Percentiles rank a stretch among this genome's conserved stretches.
phyloP scores from a whole-genome alignment of 2,797 vertebrate species.

The Gouania willdenowi region DNA sequence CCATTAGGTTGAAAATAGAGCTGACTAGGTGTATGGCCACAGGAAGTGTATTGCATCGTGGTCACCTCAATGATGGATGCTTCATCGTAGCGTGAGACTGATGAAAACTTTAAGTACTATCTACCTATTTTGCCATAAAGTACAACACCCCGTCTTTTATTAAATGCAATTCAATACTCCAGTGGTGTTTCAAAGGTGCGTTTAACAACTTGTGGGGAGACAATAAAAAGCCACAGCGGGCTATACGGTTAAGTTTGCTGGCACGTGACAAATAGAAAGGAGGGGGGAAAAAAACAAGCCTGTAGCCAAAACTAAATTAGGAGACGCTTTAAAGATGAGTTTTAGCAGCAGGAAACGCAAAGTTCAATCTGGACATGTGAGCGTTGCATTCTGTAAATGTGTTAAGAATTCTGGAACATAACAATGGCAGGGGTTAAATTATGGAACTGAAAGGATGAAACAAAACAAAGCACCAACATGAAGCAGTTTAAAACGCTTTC shows the following conservation, averaged over 20 bases:
- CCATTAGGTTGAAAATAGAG: constrained; percentile 77
- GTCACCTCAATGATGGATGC: constrained; percentile 67
- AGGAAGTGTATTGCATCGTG: constrained; percentile 58
- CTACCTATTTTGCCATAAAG: constrained; percentile 43
- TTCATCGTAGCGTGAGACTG: constrained; percentile 33
- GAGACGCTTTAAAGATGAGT: constrained; percentile 38
- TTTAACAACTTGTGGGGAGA: constrained; percentile 57
- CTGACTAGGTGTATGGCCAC: constrained; percentile 71
- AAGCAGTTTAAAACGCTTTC: no score
- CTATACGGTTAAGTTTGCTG: constrained; percentile 38
- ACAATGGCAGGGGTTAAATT: no score
- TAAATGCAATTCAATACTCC: constrained; percentile 62
- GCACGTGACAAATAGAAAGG: constrained; percentile 39
- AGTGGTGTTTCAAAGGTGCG: constrained; percentile 53
- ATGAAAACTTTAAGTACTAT: constrained; percentile 59
- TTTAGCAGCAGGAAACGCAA: constrained; percentile 28
- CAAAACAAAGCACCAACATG: no score
- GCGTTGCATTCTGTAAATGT: constrained; percentile 29
- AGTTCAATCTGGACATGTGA: constrained; percentile 36
- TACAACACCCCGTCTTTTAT: constrained; percentile 50
- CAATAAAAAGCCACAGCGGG: constrained; percentile 53
- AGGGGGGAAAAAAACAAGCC: constrained; percentile 47
- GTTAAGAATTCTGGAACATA: constrained; percentile 16
- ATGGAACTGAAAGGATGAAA: no score
- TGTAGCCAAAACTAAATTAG: constrained; percentile 52